phyloP scores from a whole-genome alignment of 2,797 vertebrate genomes.

The Acrossocheilus fasciatus region DNA sequence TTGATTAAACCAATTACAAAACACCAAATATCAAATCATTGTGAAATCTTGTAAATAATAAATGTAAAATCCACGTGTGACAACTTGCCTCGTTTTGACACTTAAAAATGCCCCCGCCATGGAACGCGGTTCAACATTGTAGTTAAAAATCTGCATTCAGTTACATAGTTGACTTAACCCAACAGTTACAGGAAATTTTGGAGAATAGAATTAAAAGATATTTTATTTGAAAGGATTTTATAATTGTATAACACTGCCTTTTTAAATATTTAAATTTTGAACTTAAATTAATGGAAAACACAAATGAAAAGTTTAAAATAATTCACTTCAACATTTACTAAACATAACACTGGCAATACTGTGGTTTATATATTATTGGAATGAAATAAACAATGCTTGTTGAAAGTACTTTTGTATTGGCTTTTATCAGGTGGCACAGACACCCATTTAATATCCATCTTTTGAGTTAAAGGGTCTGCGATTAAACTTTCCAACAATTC shows the following conservation, averaged over 20 bases:
- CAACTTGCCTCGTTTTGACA: neutral
- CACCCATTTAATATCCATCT: constrained; percentile 14
- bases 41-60: neutral
- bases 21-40: neutral
- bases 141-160: too few species aligned
- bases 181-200: neutral
- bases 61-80: neutral
- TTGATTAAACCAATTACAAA: neutral
- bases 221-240: neutral
- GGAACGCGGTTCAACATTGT: neutral
- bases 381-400: neutral
- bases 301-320: neutral
- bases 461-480: constrained; percentile 9
- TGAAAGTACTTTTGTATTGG: neutral
- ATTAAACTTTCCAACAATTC: constrained; percentile 51
- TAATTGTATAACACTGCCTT: neutral
- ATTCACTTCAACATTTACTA: neutral
- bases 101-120: neutral
- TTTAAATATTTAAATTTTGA: neutral
- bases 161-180: neutral
- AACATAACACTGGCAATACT: neutral
- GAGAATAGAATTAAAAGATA: neutral
- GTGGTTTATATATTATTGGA: neutral
- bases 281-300: neutral
- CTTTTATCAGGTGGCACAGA: neutral